phyloP scores from a whole-genome alignment of 2,797 vertebrate species.

The Lepus oiostolus region DNA sequence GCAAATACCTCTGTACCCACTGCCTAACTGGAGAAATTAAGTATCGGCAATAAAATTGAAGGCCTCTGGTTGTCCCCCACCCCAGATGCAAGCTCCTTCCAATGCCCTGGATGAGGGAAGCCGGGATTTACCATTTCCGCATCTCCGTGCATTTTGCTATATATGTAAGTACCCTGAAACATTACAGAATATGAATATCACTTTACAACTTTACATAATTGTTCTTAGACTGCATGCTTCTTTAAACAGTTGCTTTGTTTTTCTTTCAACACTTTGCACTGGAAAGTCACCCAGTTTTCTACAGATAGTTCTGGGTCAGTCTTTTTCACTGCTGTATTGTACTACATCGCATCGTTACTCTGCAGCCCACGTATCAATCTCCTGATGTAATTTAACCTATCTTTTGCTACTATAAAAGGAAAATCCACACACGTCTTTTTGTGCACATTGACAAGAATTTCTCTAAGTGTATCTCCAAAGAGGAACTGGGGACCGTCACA shows the following conservation, averaged over 20 bases:
- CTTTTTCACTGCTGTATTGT: not conserved
- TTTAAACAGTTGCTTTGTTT: not conserved
- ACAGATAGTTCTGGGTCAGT: not conserved
- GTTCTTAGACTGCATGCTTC: not conserved
- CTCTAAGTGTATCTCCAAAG: not conserved
- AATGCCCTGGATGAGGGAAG: not conserved
- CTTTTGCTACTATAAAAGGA: not conserved
- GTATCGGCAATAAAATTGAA: conserved; percentile 7
- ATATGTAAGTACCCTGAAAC: not conserved
- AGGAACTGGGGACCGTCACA: not conserved
- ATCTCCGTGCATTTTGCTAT: conserved; percentile 13
- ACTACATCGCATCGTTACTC: not conserved
- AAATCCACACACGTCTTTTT: not conserved
- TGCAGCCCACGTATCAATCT: not conserved
- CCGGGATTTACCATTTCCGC: not conserved
- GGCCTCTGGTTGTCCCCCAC: not conserved
- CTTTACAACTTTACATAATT: not conserved
- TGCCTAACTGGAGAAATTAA: not conserved
- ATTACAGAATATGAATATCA: not conserved
- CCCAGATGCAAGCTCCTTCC: not conserved
- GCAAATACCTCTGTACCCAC: not conserved
- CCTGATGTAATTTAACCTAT: not conserved
- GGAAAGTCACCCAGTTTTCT: not conserved
- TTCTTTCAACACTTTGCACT: not conserved
- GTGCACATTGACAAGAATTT: not conserved